Conservation (phyloP, 2,113 vertebrate species). For the Ctenodactylus gundi region DNA sequence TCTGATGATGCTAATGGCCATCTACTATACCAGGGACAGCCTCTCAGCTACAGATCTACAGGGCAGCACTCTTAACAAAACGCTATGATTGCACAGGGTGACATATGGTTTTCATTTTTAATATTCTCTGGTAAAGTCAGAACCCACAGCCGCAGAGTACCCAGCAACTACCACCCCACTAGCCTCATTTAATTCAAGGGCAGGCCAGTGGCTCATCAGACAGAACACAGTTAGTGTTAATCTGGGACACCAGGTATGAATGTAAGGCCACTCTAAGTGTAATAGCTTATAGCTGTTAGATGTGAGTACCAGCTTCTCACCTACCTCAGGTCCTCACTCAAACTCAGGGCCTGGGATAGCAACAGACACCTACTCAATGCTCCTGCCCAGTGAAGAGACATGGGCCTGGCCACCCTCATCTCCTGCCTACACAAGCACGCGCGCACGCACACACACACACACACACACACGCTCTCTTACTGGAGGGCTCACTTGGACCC, state of each 20-base stretch:
- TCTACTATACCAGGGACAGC: background rate
- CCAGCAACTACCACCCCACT: no score
- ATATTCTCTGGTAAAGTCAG: slow-evolving; percentile 21
- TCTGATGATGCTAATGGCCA: background rate
- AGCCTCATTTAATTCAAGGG: slow-evolving; percentile 80
- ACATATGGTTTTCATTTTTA: slow-evolving; percentile 12
- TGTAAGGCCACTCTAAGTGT: slow-evolving; percentile 82
- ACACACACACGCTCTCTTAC: no score
- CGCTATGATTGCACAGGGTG: background rate
- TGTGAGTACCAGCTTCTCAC: no score
- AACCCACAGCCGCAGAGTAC: slow-evolving; percentile 52
- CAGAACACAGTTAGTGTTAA: slow-evolving; percentile 67
- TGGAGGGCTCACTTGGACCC: no score
- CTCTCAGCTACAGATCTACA: background rate
- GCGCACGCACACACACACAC: no score
- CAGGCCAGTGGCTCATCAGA: slow-evolving; percentile 81
- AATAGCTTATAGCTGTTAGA: slow-evolving; percentile 80
- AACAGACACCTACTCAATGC: background rate
- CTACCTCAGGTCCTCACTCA: fast-evolving
- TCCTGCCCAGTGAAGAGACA: background rate
- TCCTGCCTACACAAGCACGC: no score
- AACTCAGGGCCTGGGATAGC: background rate
- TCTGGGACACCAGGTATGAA: slow-evolving; percentile 82
- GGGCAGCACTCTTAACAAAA: background rate
- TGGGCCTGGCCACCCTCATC: fast-evolving